phyloP scores from a whole-genome alignment of 2,888 invertebrate genomes.

The Mantis religiosa region DNA sequence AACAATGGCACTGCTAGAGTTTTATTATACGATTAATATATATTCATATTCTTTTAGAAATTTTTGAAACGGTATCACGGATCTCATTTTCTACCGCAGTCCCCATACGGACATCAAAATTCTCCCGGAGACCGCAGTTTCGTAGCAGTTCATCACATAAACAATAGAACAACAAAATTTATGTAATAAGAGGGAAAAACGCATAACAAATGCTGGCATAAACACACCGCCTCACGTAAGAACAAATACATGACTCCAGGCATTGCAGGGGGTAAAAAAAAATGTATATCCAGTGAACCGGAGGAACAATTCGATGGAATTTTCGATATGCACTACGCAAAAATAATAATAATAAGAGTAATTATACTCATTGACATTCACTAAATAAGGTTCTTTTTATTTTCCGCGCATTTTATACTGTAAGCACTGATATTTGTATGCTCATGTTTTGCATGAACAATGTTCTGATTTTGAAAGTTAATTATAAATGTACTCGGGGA shows the following conservation, averaged over 20 bases:
- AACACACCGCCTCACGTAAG: neutral
- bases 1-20: too few relatives aligned
- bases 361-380: neutral
- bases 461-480: neutral
- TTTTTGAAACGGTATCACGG: neutral
- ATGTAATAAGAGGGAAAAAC: neutral
- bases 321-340: neutral
- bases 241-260: neutral
- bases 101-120: neutral
- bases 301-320: neutral
- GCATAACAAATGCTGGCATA: neutral
- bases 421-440: neutral
- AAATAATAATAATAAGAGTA: neutral
- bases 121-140: neutral
- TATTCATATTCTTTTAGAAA: too few relatives aligned
- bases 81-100: neutral
- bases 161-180: neutral
- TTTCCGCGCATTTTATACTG: neutral
- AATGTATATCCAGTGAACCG: neutral
- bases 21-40: too few relatives aligned
- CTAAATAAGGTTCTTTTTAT: neutral
- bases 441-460: neutral
- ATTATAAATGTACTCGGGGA: neutral
- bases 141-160: neutral
- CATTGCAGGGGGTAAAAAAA: neutral